Evolutionary conservation across 2,797 vertebrate genomes (phyloP).

Genomic region (Anas bernieri): DNA sequence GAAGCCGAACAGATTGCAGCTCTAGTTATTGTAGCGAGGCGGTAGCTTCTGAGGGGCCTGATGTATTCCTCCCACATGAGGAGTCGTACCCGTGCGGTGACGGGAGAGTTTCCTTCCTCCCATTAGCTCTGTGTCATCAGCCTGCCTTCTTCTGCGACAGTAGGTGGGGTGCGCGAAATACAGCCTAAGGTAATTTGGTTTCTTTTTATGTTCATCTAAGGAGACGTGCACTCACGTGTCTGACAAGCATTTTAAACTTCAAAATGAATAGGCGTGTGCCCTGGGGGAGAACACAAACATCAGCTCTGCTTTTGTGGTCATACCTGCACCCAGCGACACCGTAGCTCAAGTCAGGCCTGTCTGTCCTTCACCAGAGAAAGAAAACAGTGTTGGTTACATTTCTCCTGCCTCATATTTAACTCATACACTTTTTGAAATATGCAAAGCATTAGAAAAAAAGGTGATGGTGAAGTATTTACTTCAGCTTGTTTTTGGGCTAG

Average conservation of each 20-base stretch:
- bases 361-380: not conserved
- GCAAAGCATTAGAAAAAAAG: not conserved
- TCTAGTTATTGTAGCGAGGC: not conserved
- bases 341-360: not conserved
- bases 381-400: not conserved
- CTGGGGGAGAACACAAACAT: not conserved
- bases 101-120: constrained; percentile 7
- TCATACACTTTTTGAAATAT: not conserved
- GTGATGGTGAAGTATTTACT: not conserved
- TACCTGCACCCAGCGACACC: fast-evolving
- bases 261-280: not conserved
- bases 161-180: not conserved
- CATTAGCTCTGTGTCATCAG: not conserved
- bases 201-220: not conserved
- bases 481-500: not conserved
- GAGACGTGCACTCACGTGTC: fast-evolving
- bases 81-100: not conserved
- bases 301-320: not conserved
- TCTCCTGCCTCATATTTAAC: not conserved
- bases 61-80: not conserved
- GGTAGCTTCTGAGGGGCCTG: not conserved
- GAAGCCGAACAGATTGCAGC: not conserved
- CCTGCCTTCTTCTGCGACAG: not conserved
- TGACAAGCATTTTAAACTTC: not conserved
- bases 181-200: not conserved